phyloP scores from a whole-genome alignment of 2,797 vertebrate genomes.

The Coracias cyanogaster region DNA sequence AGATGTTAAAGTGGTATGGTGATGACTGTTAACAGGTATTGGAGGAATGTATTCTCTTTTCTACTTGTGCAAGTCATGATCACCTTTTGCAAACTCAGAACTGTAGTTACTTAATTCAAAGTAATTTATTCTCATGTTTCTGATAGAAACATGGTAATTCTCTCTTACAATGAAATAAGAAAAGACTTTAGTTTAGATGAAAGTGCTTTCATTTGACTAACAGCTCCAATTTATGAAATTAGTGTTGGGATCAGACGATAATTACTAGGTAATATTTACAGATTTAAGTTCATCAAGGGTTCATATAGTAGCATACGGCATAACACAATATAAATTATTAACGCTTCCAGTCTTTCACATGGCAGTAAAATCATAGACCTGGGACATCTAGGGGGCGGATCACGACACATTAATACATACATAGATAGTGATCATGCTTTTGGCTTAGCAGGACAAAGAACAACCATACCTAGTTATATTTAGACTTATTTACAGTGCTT shows the following conservation, averaged over 20 bases:
- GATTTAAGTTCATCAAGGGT: background rate
- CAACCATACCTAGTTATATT: background rate
- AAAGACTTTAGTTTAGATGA: background rate
- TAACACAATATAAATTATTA: background rate
- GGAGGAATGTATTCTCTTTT: background rate
- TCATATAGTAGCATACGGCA: background rate
- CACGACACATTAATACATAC: no score
- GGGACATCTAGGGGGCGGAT: no score
- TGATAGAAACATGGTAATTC: background rate
- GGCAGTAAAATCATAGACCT: background rate
- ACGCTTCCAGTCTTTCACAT: background rate
- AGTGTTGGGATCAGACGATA: background rate
- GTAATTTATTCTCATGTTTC: background rate
- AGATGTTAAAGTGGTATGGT: background rate
- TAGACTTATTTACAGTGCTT: background rate
- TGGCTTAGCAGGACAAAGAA: background rate
- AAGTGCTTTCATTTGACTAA: background rate
- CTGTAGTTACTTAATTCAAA: background rate
- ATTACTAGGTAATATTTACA: background rate
- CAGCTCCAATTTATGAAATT: background rate
- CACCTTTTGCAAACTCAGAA: background rate
- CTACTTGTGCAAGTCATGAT: background rate
- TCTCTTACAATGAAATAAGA: background rate
- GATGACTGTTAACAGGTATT: background rate
- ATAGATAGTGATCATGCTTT: background rate